phyloP scores from a whole-genome alignment of 2,888 invertebrate species.

The Chrysolina haemoptera region DNA sequence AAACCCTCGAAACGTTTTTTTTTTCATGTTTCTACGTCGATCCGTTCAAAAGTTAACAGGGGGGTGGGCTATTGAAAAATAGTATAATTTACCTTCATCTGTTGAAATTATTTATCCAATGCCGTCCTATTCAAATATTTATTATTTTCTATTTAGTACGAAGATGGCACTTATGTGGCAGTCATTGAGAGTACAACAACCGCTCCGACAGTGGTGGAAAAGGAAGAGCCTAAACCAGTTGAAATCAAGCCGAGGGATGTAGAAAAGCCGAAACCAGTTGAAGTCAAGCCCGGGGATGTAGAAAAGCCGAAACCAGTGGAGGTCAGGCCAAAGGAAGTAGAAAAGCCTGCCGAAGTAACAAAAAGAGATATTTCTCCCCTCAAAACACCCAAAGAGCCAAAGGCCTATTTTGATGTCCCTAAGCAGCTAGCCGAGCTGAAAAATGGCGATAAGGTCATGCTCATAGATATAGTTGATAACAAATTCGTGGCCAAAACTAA shows the following conservation, averaged over 20 bases:
- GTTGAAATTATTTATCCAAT: too few relatives aligned
- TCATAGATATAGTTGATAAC: conserved; percentile 48
- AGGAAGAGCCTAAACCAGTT: neutral
- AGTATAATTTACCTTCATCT: too few relatives aligned
- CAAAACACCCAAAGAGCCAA: conserved; percentile 16
- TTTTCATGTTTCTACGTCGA: too few relatives aligned
- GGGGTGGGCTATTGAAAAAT: too few relatives aligned
- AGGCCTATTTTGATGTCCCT: conserved; percentile 42
- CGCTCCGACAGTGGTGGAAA: neutral
- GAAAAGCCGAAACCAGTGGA: neutral
- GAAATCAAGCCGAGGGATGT: neutral
- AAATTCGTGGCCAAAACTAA: conserved; percentile 57
- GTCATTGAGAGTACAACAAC: conserved; percentile 16
- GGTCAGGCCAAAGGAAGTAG: neutral
- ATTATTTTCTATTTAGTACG: conserved; percentile 48
- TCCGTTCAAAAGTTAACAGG: too few relatives aligned
- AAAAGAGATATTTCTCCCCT: neutral
- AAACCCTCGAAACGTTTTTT: too few relatives aligned
- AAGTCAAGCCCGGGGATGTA: neutral
- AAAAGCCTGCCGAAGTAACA: neutral
- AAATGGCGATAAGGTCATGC: conserved; percentile 54
- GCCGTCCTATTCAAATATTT: too few relatives aligned
- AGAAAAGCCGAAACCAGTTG: neutral
- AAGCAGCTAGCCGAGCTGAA: conserved; percentile 41
- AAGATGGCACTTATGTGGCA: conserved; percentile 53